Conservation (phyloP, 2,888 invertebrate species). For the Nezara viridula region DNA sequence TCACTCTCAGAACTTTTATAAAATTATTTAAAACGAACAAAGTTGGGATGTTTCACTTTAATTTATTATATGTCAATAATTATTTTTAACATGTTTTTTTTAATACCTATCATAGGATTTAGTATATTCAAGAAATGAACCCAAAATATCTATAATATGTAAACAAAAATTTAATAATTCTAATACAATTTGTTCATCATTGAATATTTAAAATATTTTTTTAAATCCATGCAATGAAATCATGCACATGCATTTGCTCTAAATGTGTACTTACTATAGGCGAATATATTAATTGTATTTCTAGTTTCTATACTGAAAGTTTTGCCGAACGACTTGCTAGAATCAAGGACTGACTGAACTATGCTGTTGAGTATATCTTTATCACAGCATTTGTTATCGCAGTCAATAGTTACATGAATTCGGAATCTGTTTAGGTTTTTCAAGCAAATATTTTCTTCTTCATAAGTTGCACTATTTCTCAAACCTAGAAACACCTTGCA, state of each 20-base stretch:
- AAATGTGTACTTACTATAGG: slow-evolving; percentile 32
- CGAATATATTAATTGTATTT: slow-evolving; percentile 27
- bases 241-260: background rate
- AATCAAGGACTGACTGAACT: slow-evolving; percentile 49
- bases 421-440: slow-evolving; percentile 19
- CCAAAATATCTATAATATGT: background rate
- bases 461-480: background rate
- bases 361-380: slow-evolving; percentile 48
- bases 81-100: background rate
- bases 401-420: slow-evolving; percentile 52
- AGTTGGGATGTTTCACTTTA: background rate
- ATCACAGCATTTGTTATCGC: slow-evolving; percentile 30
- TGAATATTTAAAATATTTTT: background rate
- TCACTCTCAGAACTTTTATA: no score
- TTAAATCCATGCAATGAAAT: slow-evolving; percentile 12
- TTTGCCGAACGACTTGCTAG: slow-evolving; percentile 3
- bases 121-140: background rate
- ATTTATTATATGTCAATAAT: background rate
- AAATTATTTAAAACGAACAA: background rate
- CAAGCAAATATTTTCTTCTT: slow-evolving; percentile 11
- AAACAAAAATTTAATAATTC: background rate
- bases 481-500: slow-evolving; percentile 3
- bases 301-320: slow-evolving; percentile 40
- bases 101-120: background rate
- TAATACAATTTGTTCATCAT: background rate